Evolutionary conservation across 2,888 invertebrate species (phyloP).

Genomic region (Epistrophella euchroma): DNA sequence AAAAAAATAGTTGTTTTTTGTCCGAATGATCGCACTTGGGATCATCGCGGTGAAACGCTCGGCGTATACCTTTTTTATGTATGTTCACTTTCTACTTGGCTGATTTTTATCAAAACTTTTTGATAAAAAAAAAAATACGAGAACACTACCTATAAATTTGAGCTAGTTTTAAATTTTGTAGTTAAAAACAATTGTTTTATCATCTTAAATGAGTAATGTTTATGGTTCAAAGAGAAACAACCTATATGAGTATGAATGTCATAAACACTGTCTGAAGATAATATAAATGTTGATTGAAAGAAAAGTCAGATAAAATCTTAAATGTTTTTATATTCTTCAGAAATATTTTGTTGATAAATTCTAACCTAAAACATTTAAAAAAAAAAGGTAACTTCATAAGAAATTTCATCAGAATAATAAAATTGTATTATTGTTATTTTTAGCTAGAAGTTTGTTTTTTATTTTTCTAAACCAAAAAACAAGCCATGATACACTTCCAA

Average conservation of each 20-base stretch:
- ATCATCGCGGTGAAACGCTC: too few species aligned
- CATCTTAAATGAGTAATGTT: neutral
- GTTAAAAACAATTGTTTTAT: neutral
- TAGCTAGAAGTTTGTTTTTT: neutral
- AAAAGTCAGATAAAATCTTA: neutral
- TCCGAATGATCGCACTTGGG: too few species aligned
- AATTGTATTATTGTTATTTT: neutral
- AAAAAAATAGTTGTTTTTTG: too few species aligned
- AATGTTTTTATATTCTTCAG: too few species aligned
- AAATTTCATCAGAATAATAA: slow-evolving; percentile 2
- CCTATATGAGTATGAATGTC: neutral
- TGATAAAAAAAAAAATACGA: too few species aligned
- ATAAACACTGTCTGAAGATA: neutral
- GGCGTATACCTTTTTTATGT: too few species aligned
- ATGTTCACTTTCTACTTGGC: too few species aligned
- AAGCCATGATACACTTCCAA: neutral
- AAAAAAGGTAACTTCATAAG: neutral
- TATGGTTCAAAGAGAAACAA: neutral
- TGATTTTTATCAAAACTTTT: too few species aligned
- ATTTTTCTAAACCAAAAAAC: neutral
- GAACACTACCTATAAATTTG: too few species aligned
- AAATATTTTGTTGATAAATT: neutral
- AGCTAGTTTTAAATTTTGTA: neutral
- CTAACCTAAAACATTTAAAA: neutral
- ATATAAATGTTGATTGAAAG: neutral